phyloP scores from a whole-genome alignment of 2,888 invertebrate genomes.

The Masnerella sp. region DNA sequence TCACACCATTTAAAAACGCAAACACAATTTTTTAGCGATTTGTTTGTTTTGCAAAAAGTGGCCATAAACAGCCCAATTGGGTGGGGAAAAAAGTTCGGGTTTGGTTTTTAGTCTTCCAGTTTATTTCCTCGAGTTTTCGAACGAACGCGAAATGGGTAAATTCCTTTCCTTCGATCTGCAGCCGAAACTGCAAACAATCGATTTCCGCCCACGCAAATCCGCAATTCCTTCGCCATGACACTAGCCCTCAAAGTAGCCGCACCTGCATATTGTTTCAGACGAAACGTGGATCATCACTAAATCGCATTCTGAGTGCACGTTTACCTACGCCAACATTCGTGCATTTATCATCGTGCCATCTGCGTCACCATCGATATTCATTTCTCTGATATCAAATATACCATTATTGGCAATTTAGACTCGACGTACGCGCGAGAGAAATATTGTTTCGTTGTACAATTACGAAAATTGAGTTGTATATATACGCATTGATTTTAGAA shows the following conservation, averaged over 20 bases:
- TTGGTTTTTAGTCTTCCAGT: no score
- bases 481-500: no score
- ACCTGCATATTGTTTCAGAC: constrained; percentile 67
- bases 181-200: constrained; percentile 32
- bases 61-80: neutral
- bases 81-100: neutral
- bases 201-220: constrained; percentile 48
- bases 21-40: no score
- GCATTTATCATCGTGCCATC: constrained; percentile 31
- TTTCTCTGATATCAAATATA: no score
- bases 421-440: no score
- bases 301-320: constrained; percentile 58
- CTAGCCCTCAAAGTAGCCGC: constrained; percentile 64
- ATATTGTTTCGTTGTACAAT: no score
- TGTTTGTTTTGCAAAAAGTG: no score
- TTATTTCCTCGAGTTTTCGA: neutral
- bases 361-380: no score
- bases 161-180: constrained; percentile 25
- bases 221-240: constrained; percentile 64
- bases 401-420: no score
- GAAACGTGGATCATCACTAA: constrained; percentile 34
- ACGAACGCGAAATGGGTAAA: no score
- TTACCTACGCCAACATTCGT: constrained; percentile 64
- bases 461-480: no score
- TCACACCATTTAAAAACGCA: no score